phyloP scores from a whole-genome alignment of 1,140 invertebrate species.

The Neuroterus valhalla region DNA sequence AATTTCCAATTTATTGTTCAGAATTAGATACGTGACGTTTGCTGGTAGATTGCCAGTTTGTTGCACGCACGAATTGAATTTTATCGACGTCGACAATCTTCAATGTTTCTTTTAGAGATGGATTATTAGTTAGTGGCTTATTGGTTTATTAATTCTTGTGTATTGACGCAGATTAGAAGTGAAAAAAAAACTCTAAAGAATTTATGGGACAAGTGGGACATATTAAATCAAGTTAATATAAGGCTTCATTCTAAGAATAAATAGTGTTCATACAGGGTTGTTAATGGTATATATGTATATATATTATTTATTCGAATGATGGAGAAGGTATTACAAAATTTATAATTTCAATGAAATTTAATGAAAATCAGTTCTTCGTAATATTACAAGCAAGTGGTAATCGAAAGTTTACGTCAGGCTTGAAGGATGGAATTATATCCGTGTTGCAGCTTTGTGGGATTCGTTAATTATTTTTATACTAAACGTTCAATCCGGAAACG shows the following conservation, averaged over 20 bases:
- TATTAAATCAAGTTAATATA: too few species aligned
- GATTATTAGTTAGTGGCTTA: conserved; percentile 2
- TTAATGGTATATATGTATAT: too few species aligned
- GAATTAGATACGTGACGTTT: not conserved
- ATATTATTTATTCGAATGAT: too few species aligned
- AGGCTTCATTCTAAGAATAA: too few species aligned
- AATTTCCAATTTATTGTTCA: not conserved
- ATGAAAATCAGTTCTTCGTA: not conserved
- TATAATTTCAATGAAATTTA: too few species aligned
- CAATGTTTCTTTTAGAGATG: not conserved
- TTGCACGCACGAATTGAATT: conserved; percentile 8
- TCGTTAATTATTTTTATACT: conserved; percentile 56
- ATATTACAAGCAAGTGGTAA: not conserved
- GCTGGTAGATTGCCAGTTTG: conserved; percentile 12
- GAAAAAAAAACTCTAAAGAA: too few species aligned
- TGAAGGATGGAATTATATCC: conserved; percentile 44
- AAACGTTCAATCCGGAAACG: conserved; percentile 53
- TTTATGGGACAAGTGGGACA: too few species aligned
- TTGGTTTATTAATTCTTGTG: not conserved
- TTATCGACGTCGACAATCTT: conserved; percentile 2
- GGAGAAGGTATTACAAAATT: too few species aligned
- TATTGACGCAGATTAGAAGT: too few species aligned
- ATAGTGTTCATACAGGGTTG: too few species aligned
- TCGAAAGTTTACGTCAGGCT: not conserved
- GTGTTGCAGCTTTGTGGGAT: conserved; percentile 50